phyloP scores from a whole-genome alignment of 2,888 invertebrate genomes.

The Dimorphilus gyrociliatus region DNA sequence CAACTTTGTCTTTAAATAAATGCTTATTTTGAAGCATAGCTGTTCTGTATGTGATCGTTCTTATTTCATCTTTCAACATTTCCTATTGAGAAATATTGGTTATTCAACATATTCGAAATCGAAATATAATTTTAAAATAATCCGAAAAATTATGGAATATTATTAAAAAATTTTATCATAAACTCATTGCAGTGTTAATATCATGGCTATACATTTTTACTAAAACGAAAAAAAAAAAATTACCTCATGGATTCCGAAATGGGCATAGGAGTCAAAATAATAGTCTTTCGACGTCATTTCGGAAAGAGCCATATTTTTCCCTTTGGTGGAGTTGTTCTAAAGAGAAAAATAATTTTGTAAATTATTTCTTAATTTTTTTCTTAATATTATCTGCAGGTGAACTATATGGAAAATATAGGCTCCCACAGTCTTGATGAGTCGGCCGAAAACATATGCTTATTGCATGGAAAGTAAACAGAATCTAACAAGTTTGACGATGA shows the following conservation, averaged over 20 bases:
- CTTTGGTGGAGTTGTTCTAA: too few relatives aligned
- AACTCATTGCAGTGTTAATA: conserved; percentile 1
- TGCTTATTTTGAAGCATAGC: conserved; percentile 99
- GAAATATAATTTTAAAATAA: neutral
- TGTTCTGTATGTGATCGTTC: conserved; percentile 91
- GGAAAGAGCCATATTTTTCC: too few relatives aligned
- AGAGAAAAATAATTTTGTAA: too few relatives aligned
- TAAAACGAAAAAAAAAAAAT: too few relatives aligned
- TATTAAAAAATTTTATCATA: conserved; percentile 2
- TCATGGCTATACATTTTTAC: neutral
- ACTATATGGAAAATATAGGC: too few relatives aligned
- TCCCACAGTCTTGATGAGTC: too few relatives aligned
- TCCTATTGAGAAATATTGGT: conserved; percentile 45
- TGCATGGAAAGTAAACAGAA: too few relatives aligned
- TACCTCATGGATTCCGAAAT: conserved; percentile 95
- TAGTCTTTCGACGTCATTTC: conserved; percentile 99
- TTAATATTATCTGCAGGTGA: too few relatives aligned
- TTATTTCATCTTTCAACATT: conserved; percentile 98
- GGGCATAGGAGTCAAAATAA: conserved; percentile 99
- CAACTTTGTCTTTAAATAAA: conserved; percentile 75
- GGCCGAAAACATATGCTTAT: too few relatives aligned
- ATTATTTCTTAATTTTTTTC: too few relatives aligned
- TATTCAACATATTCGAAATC: conserved; percentile 1
- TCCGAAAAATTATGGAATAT: neutral
- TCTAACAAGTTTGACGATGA: too few relatives aligned